Conservation (phyloP, 1,140 invertebrate species). For the Agrilus planipennis region DNA sequence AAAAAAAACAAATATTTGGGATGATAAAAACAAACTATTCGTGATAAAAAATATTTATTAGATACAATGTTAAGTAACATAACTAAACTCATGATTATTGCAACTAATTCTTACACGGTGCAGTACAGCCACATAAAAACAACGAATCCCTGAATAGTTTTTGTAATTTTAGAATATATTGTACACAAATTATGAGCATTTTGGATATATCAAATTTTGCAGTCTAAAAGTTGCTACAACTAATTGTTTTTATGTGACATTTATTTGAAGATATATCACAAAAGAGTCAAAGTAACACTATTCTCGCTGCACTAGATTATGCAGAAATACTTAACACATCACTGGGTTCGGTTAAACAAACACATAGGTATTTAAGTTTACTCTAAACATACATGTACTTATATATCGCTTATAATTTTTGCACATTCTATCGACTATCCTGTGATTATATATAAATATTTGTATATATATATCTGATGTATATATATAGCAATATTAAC, state of each 20-base stretch:
- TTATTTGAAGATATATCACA: slow-evolving; percentile 8
- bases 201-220: too few relatives aligned
- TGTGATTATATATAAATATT: slow-evolving; percentile 11
- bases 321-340: slow-evolving; percentile 28
- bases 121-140: slow-evolving; percentile 24
- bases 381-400: slow-evolving; percentile 7
- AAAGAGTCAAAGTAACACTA: slow-evolving; percentile 8
- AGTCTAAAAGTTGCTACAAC: background rate
- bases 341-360: slow-evolving; percentile 17
- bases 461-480: too few relatives aligned
- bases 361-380: slow-evolving; percentile 2
- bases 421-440: slow-evolving; percentile 11
- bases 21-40: too few relatives aligned
- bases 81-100: slow-evolving; percentile 24
- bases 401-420: slow-evolving; percentile 11
- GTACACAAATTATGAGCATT: background rate
- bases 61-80: slow-evolving; percentile 23
- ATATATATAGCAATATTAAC: too few relatives aligned
- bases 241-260: slow-evolving; percentile 7
- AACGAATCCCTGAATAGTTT: slow-evolving; percentile 1
- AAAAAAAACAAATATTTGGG: background rate
- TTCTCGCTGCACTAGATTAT: slow-evolving; percentile 13
- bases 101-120: slow-evolving; percentile 26
- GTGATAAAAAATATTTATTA: slow-evolving; percentile 28
- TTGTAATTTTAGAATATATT: background rate